Evolutionary conservation across 2,888 invertebrate species (phyloP), one percentile per base, ranked within the genome.

Genomic region (Pyrgus malvae): DNA sequence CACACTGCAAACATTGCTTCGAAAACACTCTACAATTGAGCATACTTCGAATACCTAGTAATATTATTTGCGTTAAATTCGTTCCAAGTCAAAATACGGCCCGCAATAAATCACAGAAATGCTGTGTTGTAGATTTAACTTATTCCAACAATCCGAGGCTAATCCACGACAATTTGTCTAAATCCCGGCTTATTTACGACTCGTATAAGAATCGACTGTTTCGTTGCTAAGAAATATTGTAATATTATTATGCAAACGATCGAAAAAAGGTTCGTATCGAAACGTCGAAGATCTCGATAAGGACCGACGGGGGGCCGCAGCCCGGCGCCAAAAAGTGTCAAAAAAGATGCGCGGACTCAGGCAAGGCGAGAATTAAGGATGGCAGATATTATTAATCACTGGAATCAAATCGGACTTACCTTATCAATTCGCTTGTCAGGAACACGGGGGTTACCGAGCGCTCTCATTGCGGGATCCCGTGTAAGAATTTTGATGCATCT

Each of bases 291-390:
- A 64, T 66, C 60, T 50, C 57, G 67, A 70, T 68, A 66, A 66
- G 44, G 51, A 49, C 44, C 68, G 57, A 59, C 67, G 60, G 67
- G 69, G 66, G 65, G 59, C 50, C 61, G 45, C 55, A 58, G 17
- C 46, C 55, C 55, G 65, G 61, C 65, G 67, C 69, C 69, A 62
- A 69, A 69, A 67, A 67, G 64, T 66, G 64, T 60, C 65, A 67
- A 69, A 70, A 63, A 66, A 65, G 50, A 59, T 56, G 48, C 59
- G 49, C 46, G 50, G 29, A 14, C 33, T 6, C 7, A 29, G 56
- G 48, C 58, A 45, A 60, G 55, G 61, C 64, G 60, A 48, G 59
- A 64, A 64, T 63, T 59, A 46, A 55, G 58, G 17, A 45, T 61
- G 64, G 55, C 59, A 45, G 56, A 41, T 48, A 56, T 57, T 61